Base-by-base conservation (phyloP, 92 coral and sea anemone genomes). In the Zoanthus sansibaricus region DNA sequence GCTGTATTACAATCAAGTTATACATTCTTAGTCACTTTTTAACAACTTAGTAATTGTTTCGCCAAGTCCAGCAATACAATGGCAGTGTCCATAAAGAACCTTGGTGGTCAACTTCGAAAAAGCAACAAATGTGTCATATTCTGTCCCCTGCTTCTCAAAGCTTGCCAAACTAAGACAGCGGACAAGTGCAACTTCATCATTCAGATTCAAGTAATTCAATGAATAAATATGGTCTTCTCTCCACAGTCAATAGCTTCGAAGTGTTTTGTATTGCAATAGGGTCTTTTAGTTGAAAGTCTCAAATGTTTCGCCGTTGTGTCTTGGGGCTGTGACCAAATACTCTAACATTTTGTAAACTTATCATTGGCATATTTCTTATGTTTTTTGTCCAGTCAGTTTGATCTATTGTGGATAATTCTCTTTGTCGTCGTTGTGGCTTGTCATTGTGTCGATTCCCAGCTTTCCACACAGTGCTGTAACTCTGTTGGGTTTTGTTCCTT, bases 171-270 rank as follows among this genome's bases (percentile, higher is more conserved):
- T 48, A 9, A 48, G 52, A 48, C 52, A 48, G 52, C 89, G 78
- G 14, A 86, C 85, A 4, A 64, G 71, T n/a, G 72, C 85, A 21
- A 87, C 30, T 18, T 66, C 68, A 18, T 70, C 76, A 42, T 21
- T 46, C 71, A 78, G 77, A 16, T 59, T 83, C 54, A 76, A 71
- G 54, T 30, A 87, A 59, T 42, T 59, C 61, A 77, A 51, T 6
- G 85, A 77, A 64, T 77, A 32, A 46, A 77, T 87, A 52, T 64
- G 89, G 13, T 69, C 89, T 70, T 87, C 89, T 87, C 72, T 87
- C 89, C 89, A 87, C 21, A 76, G 89, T n/a, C 89, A 51, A 59
- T 87, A 87, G 72, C 85, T 87, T 11, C 86, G 71, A 46, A 87
- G 72, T 3, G 89, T 87, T 47, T 87, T 48, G 52, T 48, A 86